These are phyloP conservation scores for Hermetia illucens DNA, from an alignment of 1,140 invertebrate genomes.

Conservation along the genomic window DNA sequence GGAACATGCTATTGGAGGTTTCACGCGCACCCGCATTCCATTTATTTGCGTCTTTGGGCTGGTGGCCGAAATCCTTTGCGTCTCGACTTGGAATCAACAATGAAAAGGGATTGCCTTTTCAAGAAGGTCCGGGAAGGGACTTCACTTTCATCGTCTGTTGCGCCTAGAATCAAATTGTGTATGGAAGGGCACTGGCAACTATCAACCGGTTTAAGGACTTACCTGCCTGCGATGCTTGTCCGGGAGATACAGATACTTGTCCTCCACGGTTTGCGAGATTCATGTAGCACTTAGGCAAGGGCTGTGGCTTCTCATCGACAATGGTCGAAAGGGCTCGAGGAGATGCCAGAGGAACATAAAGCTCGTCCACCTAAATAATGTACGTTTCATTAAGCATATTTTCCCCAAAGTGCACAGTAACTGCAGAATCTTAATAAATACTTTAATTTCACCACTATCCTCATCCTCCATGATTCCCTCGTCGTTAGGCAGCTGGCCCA, in stretches of 20 bases:
- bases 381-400: neutral
- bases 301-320: slow-evolving; percentile 25
- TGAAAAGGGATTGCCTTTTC: slow-evolving; percentile 68
- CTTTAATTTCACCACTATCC: no score
- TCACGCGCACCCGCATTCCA: no score
- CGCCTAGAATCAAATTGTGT: slow-evolving; percentile 19
- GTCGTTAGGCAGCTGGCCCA: neutral
- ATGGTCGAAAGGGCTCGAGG: slow-evolving; percentile 11
- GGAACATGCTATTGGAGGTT: no score
- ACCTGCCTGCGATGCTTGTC: slow-evolving; percentile 25
- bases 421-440: no score
- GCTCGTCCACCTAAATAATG: slow-evolving; percentile 11
- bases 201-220: no score
- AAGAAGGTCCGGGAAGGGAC: slow-evolving; percentile 61
- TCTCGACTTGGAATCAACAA: slow-evolving; percentile 68
- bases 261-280: slow-evolving; percentile 23
- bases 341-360: slow-evolving; percentile 9
- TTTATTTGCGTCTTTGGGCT: no score
- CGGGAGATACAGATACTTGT: slow-evolving; percentile 25
- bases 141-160: slow-evolving; percentile 67
- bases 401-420: no score
- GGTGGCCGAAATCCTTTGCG: slow-evolving; percentile 56
- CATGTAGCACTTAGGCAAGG: slow-evolving; percentile 29
- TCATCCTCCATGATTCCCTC: neutral
- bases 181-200: no score